Base-by-base conservation (phyloP, 2,797 vertebrate species). In the Lutra lutra region DNA sequence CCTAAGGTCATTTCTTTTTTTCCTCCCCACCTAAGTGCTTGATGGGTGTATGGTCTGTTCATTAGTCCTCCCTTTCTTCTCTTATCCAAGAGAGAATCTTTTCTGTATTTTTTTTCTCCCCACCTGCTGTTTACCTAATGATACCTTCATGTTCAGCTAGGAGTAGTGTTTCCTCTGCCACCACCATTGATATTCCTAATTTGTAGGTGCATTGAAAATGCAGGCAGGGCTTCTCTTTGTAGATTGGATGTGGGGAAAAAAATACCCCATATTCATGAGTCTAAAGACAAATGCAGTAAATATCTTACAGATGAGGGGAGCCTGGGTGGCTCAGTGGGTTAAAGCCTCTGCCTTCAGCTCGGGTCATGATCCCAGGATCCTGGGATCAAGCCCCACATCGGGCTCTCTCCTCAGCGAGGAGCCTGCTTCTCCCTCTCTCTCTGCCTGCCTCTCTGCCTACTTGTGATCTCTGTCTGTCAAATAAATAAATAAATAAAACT, bases 141-240 rank as follows among this genome's bases (percentile, higher is more conserved):
- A 20, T 35, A 15, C 13, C n/a, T 92, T 68, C 60, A 8, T 8
- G 35, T 35, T 89, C 23, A 58, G 40, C 38, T 10, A 64, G 43
- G 18, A 75, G 11, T 23, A 62, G 21, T 25, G 14, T 79, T 92
- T 62, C 3, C 54, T 58, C 48, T 56, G 40, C 29, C 43, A 38
- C 35, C 6, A 2, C 23, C 0, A 0, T 17, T 1, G 23, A 70
- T 13, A 15, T 5, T 75, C 3, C 68, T 20, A 9, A 60, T 18
- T 82, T 70, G 25, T 9, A 51, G 17, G n/a, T 14, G 7, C 48
- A 7, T 2, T 23, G 72, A 68, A 72, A 73, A 13, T 23, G 23
- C 14, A 17, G 7, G 21, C n/a, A n/a, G 2, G 43, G 35, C 35
- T 51, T 82, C 88, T 75, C 32, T 80, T 35, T 40, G 0, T 27